Evolutionary conservation across 1,140 invertebrate genomes (phyloP).

Genomic region (Andrena cerasifolii): DNA sequence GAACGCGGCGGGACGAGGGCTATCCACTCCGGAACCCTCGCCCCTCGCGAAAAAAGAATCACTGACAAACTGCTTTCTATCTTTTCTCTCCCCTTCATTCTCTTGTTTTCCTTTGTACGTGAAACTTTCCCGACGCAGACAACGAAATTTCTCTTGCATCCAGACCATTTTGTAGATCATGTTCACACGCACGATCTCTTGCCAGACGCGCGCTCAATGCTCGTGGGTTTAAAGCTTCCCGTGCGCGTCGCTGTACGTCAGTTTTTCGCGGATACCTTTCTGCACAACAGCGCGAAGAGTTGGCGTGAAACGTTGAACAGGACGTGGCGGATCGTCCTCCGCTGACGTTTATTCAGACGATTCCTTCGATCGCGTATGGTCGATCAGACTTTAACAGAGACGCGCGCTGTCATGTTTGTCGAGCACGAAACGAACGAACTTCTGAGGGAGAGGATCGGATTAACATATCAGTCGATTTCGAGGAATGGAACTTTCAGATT

Average conservation of each 20-base stretch:
- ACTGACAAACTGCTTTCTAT: background rate
- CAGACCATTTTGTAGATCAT: background rate
- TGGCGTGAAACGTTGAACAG: background rate
- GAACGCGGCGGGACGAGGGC: background rate
- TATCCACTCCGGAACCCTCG: background rate
- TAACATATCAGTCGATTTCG: conserved; percentile 38
- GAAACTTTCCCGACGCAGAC: conserved; percentile 1
- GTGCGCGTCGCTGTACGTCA: background rate
- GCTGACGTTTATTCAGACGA: background rate
- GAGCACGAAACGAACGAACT: background rate
- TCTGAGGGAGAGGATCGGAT: background rate
- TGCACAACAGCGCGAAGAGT: background rate
- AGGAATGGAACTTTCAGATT: background rate
- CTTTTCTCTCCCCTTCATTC: background rate
- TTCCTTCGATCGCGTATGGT: background rate
- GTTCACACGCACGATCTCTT: background rate
- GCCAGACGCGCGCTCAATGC: background rate
- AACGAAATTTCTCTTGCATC: conserved; percentile 24
- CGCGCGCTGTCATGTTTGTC: background rate
- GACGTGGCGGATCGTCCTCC: background rate
- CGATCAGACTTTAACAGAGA: background rate
- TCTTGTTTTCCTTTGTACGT: background rate
- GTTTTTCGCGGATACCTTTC: background rate
- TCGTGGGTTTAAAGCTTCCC: background rate
- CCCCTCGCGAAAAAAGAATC: background rate